Evolutionary conservation across 2,888 invertebrate genomes (phyloP).

Genomic region (Microdon myrmicae): DNA sequence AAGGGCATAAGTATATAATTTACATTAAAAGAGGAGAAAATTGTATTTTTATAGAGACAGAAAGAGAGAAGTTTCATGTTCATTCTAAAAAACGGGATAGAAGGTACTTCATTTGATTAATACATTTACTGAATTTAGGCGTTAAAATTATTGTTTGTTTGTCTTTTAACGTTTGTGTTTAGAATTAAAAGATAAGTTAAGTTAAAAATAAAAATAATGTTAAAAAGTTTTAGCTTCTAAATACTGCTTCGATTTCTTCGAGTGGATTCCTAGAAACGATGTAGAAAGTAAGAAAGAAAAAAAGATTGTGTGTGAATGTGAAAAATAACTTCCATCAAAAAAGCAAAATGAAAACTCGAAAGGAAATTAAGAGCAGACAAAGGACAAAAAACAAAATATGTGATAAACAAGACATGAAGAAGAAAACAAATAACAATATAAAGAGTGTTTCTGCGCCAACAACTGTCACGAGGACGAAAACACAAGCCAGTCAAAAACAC

Average conservation of each 20-base stretch:
- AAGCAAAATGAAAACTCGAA: conserved; percentile 1
- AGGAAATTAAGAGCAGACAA: conserved; percentile 33
- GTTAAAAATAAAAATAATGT: conserved; percentile 21
- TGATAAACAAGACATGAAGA: not conserved
- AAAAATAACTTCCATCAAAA: conserved; percentile 29
- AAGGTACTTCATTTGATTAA: conserved; percentile 42
- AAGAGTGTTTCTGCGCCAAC: too few relatives aligned
- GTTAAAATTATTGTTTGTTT: conserved; percentile 3
- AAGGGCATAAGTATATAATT: conserved; percentile 31
- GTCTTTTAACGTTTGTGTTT: conserved; percentile 10
- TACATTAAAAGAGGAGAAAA: conserved; percentile 29
- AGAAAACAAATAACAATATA: too few relatives aligned
- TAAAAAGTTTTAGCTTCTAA: conserved; percentile 63
- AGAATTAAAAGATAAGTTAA: conserved; percentile 11
- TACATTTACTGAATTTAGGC: conserved; percentile 15
- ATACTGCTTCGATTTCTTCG: conserved; percentile 68
- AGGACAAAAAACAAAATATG: conserved; percentile 37
- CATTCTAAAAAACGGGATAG: conserved; percentile 35
- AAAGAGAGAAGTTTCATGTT: too few relatives aligned
- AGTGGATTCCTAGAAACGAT: conserved; percentile 66
- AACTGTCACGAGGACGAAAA: too few relatives aligned
- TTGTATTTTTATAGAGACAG: conserved; percentile 6
- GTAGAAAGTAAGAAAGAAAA: conserved; percentile 51
- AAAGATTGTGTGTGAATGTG: conserved; percentile 41
- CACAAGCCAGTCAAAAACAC: too few relatives aligned